Percentiles rank a stretch among this genome's conserved stretches.
Conservation (phyloP, 2,113 vertebrate species). For the Spea bombifrons region DNA sequence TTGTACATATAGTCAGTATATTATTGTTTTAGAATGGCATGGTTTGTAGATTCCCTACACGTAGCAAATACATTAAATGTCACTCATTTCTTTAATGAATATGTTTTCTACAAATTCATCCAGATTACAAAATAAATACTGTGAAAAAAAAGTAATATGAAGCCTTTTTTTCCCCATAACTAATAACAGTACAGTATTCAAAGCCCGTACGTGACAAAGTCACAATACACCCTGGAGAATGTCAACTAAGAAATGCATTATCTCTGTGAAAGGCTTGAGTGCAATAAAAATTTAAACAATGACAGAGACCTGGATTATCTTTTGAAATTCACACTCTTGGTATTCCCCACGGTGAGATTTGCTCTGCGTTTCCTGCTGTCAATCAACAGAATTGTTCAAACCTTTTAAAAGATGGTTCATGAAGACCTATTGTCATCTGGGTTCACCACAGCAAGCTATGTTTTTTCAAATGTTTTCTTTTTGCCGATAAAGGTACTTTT, state of each 20-base stretch:
- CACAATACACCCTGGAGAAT: background rate
- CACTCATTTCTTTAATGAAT: constrained; percentile 1
- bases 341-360: background rate
- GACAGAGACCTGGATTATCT: background rate
- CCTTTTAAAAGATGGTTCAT: too few species aligned
- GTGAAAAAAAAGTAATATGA: background rate
- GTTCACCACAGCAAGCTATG: too few species aligned
- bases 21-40: too few species aligned
- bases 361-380: background rate
- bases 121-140: background rate
- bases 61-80: background rate
- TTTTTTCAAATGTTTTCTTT: too few species aligned
- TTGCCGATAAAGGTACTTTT: too few species aligned
- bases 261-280: background rate
- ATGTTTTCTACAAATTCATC: background rate
- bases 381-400: background rate
- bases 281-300: background rate
- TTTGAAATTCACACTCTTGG: constrained; percentile 3
- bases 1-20: too few species aligned
- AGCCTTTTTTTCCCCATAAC: background rate
- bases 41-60: too few species aligned
- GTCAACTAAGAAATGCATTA: background rate
- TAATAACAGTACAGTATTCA: background rate
- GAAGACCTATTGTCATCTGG: too few species aligned
- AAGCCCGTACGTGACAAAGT: background rate